These are phyloP conservation scores for Nasalis larvatus DNA, from an alignment of 2,113 vertebrate genomes.

Conservation along the genomic window DNA sequence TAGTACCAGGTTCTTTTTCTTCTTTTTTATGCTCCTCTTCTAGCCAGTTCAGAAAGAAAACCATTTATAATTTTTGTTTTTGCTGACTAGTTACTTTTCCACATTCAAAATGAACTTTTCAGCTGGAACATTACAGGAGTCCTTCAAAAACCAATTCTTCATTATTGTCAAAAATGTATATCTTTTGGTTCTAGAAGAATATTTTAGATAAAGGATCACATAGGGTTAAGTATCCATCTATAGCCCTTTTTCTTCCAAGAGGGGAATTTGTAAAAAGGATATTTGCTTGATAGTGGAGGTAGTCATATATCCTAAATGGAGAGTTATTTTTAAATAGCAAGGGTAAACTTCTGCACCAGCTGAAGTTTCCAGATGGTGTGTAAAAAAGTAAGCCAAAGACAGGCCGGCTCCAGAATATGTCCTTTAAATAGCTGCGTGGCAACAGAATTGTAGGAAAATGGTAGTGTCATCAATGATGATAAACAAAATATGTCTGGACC, in stretches of 20 bases:
- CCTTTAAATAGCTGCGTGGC: neutral
- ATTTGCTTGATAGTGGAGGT: neutral
- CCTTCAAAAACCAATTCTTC: neutral
- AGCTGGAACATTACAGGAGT: neutral
- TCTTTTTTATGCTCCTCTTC: neutral
- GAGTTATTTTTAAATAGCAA: slow-evolving; percentile 13
- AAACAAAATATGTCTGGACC: slow-evolving; percentile 18
- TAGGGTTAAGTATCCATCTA: neutral
- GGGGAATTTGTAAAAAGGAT: neutral
- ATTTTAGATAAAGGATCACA: neutral
- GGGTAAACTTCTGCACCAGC: slow-evolving; percentile 24
- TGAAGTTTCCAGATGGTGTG: slow-evolving; percentile 34
- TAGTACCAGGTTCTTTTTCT: neutral
- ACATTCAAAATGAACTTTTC: slow-evolving; percentile 12
- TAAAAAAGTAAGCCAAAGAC: slow-evolving; percentile 33
- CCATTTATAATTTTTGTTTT: neutral
- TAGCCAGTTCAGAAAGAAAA: neutral
- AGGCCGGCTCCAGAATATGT: neutral
- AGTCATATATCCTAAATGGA: neutral
- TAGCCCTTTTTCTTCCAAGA: neutral
- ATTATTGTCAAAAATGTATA: neutral
- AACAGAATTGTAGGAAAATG: slow-evolving; percentile 18
- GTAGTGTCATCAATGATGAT: neutral
- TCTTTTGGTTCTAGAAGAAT: neutral
- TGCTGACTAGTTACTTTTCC: neutral